Evolutionary conservation across 2,113 vertebrate species (phyloP).

Genomic region (Cyprinodon tularosa): DNA sequence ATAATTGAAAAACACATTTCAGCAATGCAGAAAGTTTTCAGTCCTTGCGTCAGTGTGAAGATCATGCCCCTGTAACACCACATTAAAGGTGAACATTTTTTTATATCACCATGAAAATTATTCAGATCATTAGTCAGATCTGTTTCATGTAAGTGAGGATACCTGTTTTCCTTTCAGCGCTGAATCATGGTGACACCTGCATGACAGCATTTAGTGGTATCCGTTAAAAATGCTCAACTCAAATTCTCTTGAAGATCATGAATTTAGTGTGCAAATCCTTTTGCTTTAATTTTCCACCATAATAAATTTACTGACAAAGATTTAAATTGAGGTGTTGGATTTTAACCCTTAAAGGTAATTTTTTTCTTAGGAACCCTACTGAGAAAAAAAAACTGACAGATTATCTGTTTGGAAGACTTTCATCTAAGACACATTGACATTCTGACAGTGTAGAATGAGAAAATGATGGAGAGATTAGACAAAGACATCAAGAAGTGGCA

Average conservation of each 20-base stretch:
- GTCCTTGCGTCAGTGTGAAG: no score
- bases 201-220: background rate
- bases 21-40: no score
- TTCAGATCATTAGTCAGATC: no score
- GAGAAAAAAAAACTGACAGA: background rate
- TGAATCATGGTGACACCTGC: background rate
- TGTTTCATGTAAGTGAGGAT: no score
- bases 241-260: background rate
- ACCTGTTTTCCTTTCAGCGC: background rate
- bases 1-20: no score
- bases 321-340: background rate
- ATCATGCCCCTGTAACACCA: no score
- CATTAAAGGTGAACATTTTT: no score
- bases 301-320: background rate
- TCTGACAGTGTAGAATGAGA: background rate
- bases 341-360: background rate
- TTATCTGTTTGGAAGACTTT: background rate
- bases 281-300: background rate
- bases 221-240: background rate
- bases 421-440: background rate
- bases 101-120: no score
- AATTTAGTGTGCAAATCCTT: conserved; percentile 15
- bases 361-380: background rate
- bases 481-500: background rate
- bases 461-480: conserved; percentile 6